These are phyloP conservation scores for Syrmaticus mikado DNA, from an alignment of 2,113 vertebrate species.

Conservation along the genomic window DNA sequence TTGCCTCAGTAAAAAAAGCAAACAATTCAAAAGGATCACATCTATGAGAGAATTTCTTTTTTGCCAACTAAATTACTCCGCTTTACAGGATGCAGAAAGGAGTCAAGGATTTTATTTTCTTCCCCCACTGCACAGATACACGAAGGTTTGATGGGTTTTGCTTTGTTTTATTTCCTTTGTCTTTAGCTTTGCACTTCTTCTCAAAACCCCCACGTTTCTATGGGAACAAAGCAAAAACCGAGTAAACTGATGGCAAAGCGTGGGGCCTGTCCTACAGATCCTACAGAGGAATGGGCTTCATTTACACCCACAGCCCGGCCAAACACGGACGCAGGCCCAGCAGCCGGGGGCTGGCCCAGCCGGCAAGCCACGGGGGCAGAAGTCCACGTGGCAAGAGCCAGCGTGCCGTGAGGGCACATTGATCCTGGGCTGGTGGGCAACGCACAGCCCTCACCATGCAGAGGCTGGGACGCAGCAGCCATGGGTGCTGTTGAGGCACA, in stretches of 20 bases:
- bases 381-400: background rate
- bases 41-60: background rate
- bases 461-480: background rate
- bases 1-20: slow-evolving; percentile 10
- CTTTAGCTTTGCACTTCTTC: background rate
- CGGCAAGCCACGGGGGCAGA: too few species aligned
- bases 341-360: too few species aligned
- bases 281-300: background rate
- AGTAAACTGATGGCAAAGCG: background rate
- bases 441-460: background rate
- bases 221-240: slow-evolving; percentile 13
- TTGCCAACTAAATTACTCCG: background rate
- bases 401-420: background rate
- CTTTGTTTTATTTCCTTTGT: slow-evolving; percentile 36
- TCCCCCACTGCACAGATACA: background rate
- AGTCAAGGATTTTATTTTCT: slow-evolving; percentile 16
- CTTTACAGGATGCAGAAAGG: background rate
- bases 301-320: fast-evolving
- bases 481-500: too few species aligned
- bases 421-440: background rate
- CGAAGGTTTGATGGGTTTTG: background rate
- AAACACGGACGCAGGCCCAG: background rate
- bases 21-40: slow-evolving; percentile 40
- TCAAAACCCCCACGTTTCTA: background rate
- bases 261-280: background rate